Percentiles rank a stretch among this genome's conserved stretches.
Conservation (phyloP, 1,140 invertebrate genomes). For the Pseudomyrmex gracilis region DNA sequence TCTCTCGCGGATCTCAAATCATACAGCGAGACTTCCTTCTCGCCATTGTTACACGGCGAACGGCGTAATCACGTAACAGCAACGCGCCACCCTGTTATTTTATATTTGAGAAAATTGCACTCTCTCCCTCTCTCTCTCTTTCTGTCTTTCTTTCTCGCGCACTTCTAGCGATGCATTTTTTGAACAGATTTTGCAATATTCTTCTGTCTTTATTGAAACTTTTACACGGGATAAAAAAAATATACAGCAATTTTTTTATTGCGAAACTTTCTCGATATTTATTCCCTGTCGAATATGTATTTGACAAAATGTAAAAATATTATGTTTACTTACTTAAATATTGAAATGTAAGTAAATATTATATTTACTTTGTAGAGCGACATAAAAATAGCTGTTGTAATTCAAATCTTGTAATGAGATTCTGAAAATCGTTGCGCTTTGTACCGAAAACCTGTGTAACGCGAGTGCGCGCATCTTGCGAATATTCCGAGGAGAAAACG, state of each 20-base stretch:
- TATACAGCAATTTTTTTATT: neutral
- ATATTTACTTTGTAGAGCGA: too few relatives aligned
- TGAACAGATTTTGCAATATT: slow-evolving; percentile 21
- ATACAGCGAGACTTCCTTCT: slow-evolving; percentile 38
- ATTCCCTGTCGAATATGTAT: neutral
- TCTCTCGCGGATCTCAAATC: slow-evolving; percentile 29
- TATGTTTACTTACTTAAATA: too few relatives aligned
- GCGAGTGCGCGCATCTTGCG: slow-evolving; percentile 1
- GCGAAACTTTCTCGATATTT: neutral
- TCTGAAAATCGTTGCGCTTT: neutral
- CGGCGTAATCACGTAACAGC: slow-evolving; percentile 29
- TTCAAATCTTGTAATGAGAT: neutral
- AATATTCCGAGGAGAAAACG: slow-evolving; percentile 19
- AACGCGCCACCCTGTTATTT: slow-evolving; percentile 18
- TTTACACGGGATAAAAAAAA: neutral
- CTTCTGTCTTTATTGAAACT: neutral
- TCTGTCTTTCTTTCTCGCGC: neutral
- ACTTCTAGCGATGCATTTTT: neutral
- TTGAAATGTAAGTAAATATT: too few relatives aligned
- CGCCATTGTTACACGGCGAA: slow-evolving; percentile 30
- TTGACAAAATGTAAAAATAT: neutral
- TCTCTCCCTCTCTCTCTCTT: neutral
- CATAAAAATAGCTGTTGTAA: too few relatives aligned
- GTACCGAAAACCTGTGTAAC: too few relatives aligned
- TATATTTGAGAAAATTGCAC: slow-evolving; percentile 36